Conservation (phyloP, 2,113 vertebrate genomes). For the Zingel zingel region DNA sequence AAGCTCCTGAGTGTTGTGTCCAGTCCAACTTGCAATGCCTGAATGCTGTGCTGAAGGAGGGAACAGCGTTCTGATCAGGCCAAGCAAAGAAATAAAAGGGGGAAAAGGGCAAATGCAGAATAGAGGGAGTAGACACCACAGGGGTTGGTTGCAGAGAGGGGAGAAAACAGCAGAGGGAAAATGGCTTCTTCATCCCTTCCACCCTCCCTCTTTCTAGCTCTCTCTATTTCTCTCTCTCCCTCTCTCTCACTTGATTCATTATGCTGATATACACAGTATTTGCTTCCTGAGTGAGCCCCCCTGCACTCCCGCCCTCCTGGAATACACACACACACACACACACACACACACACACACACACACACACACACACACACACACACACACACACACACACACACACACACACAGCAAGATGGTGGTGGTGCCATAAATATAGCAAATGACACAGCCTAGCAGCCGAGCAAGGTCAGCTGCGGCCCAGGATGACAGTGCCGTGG, state of each 20-base stretch:
- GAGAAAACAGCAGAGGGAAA: conserved; percentile 78
- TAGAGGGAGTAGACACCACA: conserved; percentile 68
- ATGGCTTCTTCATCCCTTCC: conserved; percentile 74
- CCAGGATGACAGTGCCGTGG: conserved; percentile 86
- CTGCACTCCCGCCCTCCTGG: conserved; percentile 75
- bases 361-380: conserved; percentile 49
- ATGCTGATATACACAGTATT: conserved; percentile 89
- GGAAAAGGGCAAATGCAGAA: conserved; percentile 50
- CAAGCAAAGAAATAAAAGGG: conserved; percentile 31
- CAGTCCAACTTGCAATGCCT: neutral
- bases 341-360: conserved; percentile 39
- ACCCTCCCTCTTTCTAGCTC: conserved; percentile 39
- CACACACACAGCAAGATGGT: conserved; percentile 74
- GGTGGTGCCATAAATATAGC: conserved; percentile 87
- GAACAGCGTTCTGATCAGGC: conserved; percentile 46
- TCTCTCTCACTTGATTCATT: conserved; percentile 85
- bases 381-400: conserved; percentile 53
- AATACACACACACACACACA: conserved; percentile 73
- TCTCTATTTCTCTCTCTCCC: conserved; percentile 43
- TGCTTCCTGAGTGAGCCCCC: conserved; percentile 84
- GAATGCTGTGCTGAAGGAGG: conserved; percentile 18
- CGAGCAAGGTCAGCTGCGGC: conserved; percentile 86
- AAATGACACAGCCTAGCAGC: conserved; percentile 84
- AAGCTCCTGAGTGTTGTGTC: conserved; percentile 9
- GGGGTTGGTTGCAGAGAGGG: conserved; percentile 72